phyloP scores from a whole-genome alignment of 1,140 invertebrate species.

The Drosophila pseudoobscura region DNA sequence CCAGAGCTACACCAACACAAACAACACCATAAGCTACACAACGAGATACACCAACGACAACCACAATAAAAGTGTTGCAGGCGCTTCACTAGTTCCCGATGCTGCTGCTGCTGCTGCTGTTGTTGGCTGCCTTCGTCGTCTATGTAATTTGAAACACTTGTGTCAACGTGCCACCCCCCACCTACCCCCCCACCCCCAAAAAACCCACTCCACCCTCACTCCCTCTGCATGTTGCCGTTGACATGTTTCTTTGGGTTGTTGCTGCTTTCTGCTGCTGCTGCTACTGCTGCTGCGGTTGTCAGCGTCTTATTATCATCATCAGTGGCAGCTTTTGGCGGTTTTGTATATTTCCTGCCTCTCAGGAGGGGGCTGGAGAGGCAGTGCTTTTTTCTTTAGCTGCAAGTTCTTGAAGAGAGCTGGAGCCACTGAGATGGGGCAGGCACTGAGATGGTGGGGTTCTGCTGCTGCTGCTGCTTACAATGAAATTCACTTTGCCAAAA shows the following conservation, averaged over 20 bases:
- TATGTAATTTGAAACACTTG: constrained; percentile 83
- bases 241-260: constrained; percentile 29
- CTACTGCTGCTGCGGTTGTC: constrained; percentile 73
- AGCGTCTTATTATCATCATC: constrained; percentile 81
- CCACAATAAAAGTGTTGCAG: constrained; percentile 30
- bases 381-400: constrained; percentile 49
- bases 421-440: constrained; percentile 14
- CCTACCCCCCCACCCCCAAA: background rate
- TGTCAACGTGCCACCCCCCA: constrained; percentile 56
- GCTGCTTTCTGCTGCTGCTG: constrained; percentile 30
- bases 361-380: background rate
- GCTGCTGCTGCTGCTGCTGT: constrained; percentile 10
- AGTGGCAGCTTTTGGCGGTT: constrained; percentile 80
- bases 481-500: constrained; percentile 82
- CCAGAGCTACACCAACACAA: no score
- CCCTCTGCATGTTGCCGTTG: constrained; percentile 12
- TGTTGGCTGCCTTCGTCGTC: constrained; percentile 40
- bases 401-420: constrained; percentile 37
- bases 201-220: no score
- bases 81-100: constrained; percentile 43
- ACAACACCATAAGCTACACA: no score
- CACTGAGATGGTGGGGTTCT: constrained; percentile 4
- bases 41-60: no score
- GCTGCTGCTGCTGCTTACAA: constrained; percentile 54
- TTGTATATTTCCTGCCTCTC: constrained; percentile 43